A percentile compares a stretch with the other conserved stretches of the same genome.
These are phyloP conservation scores for Bruchidius siliquastri DNA, from an alignment of 2,888 invertebrate genomes.

Conservation along the genomic window DNA sequence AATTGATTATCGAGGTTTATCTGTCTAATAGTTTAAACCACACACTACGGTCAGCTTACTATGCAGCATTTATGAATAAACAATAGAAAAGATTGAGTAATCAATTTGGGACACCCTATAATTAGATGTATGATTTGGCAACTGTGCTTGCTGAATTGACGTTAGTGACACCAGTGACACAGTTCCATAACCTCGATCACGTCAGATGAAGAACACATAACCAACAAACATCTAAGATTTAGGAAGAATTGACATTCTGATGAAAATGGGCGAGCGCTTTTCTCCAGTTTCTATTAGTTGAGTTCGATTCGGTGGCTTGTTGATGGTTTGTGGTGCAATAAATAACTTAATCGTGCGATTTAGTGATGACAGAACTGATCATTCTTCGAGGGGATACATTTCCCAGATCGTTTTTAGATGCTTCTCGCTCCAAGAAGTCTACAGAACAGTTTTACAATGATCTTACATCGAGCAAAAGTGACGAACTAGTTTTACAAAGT, in stretches of 20 bases:
- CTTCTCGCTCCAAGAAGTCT: conserved; percentile 41
- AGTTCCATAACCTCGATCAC: background rate
- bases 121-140: background rate
- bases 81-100: no score
- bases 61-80: no score
- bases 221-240: background rate
- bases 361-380: conserved; percentile 43
- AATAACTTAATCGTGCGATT: background rate
- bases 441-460: conserved; percentile 45
- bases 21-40: no score
- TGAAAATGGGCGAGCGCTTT: background rate
- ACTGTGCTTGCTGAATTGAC: background rate
- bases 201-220: background rate
- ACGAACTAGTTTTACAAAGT: conserved; percentile 51
- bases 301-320: background rate
- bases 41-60: no score
- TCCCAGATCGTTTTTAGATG: conserved; percentile 46
- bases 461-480: conserved; percentile 51
- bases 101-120: background rate
- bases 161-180: background rate
- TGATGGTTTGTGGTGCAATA: background rate
- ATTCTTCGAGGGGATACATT: conserved; percentile 48
- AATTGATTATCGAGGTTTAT: no score
- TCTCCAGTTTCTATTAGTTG: background rate
- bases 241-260: background rate